Percentiles rank a stretch among this genome's conserved stretches.
These are phyloP conservation scores for Siniperca obscura DNA, from an alignment of 2,797 vertebrate species.

Conservation along the genomic window DNA sequence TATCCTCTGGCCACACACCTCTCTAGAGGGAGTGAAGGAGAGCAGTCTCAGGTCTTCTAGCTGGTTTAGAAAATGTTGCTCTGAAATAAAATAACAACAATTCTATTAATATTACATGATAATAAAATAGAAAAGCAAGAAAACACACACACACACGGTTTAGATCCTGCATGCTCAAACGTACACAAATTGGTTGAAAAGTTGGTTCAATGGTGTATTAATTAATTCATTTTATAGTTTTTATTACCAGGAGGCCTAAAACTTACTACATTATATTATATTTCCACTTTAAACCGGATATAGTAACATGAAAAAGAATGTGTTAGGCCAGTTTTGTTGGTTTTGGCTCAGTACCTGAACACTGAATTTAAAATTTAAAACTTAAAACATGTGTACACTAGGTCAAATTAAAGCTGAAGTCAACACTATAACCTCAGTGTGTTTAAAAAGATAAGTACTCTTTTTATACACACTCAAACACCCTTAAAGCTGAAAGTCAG, in stretches of 20 bases:
- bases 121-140: neutral
- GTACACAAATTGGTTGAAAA: neutral
- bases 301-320: too few species aligned
- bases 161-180: neutral
- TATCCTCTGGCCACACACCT: conserved; percentile 95
- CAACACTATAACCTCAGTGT: too few species aligned
- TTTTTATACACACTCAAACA: neutral
- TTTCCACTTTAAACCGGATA: too few species aligned
- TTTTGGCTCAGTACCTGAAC: too few species aligned
- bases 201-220: too few species aligned
- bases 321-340: neutral
- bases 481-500: neutral
- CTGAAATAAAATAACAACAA: conserved; percentile 74
- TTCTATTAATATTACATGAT: neutral
- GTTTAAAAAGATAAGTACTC: neutral
- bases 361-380: too few species aligned
- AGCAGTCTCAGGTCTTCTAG: conserved; percentile 95
- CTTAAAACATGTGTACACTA: neutral
- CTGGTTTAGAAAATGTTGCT: conserved; percentile 95
- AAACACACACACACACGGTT: neutral
- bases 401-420: too few species aligned
- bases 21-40: conserved; percentile 96
- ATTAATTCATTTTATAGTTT: neutral
- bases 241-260: neutral
- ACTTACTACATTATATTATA: too few species aligned